Percentiles rank a stretch among this genome's conserved stretches.
These are phyloP conservation scores for Mythimna impura DNA, from an alignment of 2,888 invertebrate genomes.

Conservation along the genomic window DNA sequence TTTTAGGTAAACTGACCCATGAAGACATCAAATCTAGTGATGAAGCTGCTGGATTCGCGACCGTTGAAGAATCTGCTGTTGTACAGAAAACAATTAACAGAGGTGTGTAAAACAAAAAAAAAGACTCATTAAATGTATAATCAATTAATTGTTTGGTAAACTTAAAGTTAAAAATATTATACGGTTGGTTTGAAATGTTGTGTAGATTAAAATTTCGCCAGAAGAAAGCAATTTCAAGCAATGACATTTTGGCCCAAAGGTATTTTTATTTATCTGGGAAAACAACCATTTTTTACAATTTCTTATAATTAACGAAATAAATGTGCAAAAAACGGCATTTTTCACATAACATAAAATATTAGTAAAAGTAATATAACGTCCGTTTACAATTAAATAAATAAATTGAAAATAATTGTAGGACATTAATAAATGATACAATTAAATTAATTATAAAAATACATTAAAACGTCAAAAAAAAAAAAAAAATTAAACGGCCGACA, in stretches of 20 bases:
- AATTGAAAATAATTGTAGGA: no score
- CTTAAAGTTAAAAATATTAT: not conserved
- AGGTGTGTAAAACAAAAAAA: constrained; percentile 57
- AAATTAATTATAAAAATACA: no score
- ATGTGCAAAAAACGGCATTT: no score
- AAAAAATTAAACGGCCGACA: no score
- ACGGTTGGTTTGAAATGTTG: not conserved
- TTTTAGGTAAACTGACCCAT: constrained; percentile 71
- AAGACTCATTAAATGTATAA: not conserved
- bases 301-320: no score
- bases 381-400: no score
- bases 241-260: not conserved
- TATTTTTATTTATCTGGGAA: no score
- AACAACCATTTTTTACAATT: no score
- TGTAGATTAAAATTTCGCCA: not conserved
- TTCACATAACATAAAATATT: no score
- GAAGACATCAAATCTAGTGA: constrained; percentile 68
- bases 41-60: constrained; percentile 78
- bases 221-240: not conserved
- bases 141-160: not conserved
- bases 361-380: no score
- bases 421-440: no score
- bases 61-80: constrained; percentile 79
- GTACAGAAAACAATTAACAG: constrained; percentile 71
- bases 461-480: no score